Evolutionary conservation across 2,113 vertebrate species (phyloP).

Genomic region (Protobothrops mucrosquamatus): DNA sequence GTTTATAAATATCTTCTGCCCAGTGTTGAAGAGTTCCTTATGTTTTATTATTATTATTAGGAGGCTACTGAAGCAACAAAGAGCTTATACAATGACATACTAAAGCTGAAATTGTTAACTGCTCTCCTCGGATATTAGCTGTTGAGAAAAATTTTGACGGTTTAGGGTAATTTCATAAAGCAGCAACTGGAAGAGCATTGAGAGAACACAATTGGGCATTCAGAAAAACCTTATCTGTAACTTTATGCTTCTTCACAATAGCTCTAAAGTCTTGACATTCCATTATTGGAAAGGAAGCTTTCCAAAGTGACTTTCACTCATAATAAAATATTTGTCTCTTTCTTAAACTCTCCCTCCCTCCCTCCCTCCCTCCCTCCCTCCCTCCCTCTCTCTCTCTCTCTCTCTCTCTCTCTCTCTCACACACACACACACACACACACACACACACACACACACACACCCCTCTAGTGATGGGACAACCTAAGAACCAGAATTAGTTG

Average conservation of each 20-base stretch:
- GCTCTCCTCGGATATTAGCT: background rate
- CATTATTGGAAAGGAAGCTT: constrained; percentile 2
- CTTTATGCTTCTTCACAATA: background rate
- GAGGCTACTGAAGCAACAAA: background rate
- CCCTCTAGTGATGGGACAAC: background rate
- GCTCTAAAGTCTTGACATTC: background rate
- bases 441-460: no score
- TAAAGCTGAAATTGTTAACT: background rate
- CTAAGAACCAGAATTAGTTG: background rate
- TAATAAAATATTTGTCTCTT: background rate
- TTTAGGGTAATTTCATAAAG: constrained; percentile 23
- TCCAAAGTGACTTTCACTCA: background rate
- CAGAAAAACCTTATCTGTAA: constrained; percentile 15
- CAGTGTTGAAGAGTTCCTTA: constrained; percentile 19
- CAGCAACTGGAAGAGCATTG: background rate
- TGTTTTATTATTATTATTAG: background rate
- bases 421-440: no score
- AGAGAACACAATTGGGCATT: constrained; percentile 20
- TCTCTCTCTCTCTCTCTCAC: no score
- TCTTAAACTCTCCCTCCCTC: background rate
- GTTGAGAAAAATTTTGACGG: constrained; percentile 14
- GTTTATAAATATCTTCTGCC: constrained; percentile 31
- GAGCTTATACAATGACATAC: background rate
- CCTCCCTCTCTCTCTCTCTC: background rate
- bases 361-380: no score